These are phyloP conservation scores for Hypena proboscidalis DNA, from an alignment of 2,888 invertebrate genomes.

Conservation along the genomic window DNA sequence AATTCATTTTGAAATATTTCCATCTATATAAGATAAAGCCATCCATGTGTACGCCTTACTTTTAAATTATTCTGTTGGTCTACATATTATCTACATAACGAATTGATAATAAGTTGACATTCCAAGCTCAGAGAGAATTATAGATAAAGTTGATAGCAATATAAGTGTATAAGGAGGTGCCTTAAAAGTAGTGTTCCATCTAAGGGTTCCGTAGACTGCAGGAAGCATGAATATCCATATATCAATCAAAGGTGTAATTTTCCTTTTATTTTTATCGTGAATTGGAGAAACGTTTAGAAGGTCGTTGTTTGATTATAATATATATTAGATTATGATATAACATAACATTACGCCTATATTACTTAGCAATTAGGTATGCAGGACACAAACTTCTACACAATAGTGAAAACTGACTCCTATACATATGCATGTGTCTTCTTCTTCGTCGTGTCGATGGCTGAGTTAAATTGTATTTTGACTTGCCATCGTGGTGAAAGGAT, in stretches of 20 bases:
- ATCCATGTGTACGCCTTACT: background rate
- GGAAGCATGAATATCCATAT: constrained; percentile 4
- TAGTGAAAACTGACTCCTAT: no score
- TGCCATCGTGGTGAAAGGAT: no score
- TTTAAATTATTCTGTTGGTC: background rate
- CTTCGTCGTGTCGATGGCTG: no score
- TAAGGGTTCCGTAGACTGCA: background rate
- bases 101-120: background rate
- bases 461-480: no score
- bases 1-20: background rate
- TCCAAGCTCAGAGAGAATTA: background rate
- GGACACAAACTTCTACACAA: no score
- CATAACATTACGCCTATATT: no score
- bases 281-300: no score
- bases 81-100: background rate
- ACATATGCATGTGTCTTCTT: no score
- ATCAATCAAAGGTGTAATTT: background rate
- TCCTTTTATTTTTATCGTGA: background rate
- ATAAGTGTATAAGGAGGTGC: constrained; percentile 2
- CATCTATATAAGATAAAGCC: background rate
- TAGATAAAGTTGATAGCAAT: background rate
- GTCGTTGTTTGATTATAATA: no score
- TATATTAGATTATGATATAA: no score
- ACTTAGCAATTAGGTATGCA: no score
- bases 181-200: constrained; percentile 2